Evolutionary conservation across 2,113 vertebrate genomes (phyloP).

Genomic region (Phrynocephalus versicolor): DNA sequence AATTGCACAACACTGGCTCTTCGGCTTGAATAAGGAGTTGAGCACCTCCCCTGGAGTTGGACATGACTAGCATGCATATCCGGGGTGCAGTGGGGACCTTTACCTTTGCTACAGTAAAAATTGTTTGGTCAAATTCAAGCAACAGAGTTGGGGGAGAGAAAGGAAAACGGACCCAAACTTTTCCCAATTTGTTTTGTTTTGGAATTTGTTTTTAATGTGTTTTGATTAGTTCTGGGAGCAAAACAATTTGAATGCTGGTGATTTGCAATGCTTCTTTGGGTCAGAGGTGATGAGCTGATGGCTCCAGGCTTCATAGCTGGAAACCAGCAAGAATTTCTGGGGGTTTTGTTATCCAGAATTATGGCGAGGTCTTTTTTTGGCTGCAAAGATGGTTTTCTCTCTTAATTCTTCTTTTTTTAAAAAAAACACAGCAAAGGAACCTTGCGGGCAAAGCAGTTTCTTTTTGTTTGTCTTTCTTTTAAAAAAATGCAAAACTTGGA

Average conservation of each 20-base stretch:
- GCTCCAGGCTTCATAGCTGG: conserved; percentile 15
- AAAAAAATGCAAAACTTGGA: background rate
- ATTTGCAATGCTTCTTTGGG: conserved; percentile 56
- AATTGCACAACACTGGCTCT: no score
- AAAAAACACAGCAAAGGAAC: background rate
- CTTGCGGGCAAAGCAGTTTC: conserved; percentile 57
- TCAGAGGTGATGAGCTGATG: conserved; percentile 32
- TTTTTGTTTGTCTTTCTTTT: background rate
- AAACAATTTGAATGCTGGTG: conserved; percentile 46
- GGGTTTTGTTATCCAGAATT: conserved; percentile 36
- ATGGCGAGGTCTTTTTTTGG: background rate
- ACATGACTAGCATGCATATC: no score
- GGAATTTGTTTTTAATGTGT: conserved; percentile 25
- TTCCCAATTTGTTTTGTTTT: conserved; percentile 44
- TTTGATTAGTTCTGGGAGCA: conserved; percentile 28
- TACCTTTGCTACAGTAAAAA: no score
- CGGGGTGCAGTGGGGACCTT: no score
- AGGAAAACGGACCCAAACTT: conserved; percentile 24
- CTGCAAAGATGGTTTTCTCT: conserved; percentile 9
- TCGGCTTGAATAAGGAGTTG: no score
- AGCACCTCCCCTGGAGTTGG: no score
- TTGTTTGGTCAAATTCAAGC: conserved; percentile 13
- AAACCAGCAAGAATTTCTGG: conserved; percentile 46
- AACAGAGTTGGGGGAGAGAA: conserved; percentile 50
- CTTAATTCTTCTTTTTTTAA: conserved; percentile 23